phyloP scores from a whole-genome alignment of 2,113 vertebrate genomes.

The Heterotis niloticus region DNA sequence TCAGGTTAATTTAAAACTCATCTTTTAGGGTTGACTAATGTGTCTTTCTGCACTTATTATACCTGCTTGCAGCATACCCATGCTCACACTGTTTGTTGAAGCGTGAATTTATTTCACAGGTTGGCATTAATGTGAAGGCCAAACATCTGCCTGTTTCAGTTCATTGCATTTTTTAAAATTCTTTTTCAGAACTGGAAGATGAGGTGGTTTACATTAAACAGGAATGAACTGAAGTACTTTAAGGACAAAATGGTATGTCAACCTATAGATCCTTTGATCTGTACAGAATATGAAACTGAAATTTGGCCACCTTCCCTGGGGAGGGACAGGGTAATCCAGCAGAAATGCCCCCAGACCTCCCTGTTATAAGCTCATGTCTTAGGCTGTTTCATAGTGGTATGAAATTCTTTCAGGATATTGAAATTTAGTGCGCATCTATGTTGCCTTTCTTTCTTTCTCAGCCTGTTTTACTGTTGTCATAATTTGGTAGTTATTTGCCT shows the following conservation, averaged over 20 bases:
- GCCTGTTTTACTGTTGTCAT: no score
- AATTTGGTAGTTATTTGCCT: no score
- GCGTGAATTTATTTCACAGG: no score
- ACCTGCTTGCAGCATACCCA: no score
- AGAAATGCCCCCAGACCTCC: background rate
- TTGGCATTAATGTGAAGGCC: no score
- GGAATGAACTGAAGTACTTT: conserved; percentile 93
- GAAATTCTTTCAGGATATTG: no score
- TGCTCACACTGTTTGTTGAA: no score
- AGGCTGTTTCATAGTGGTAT: background rate
- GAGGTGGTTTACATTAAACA: conserved; percentile 90
- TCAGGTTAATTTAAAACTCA: no score
- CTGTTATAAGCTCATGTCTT: background rate
- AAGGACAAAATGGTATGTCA: conserved; percentile 87
- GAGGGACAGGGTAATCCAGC: background rate
- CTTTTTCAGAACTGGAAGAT: conserved; percentile 85
- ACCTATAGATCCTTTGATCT: background rate
- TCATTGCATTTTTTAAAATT: background rate
- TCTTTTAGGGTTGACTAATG: no score
- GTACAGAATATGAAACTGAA: background rate
- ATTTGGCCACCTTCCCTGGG: background rate
- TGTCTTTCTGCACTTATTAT: no score
- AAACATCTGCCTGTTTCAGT: background rate
- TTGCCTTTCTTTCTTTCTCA: no score
- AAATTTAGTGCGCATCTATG: no score